Percentiles rank a stretch among this genome's conserved stretches.
Evolutionary conservation across 2,888 invertebrate genomes (phyloP).

Genomic region (Drosophila koepferae): DNA sequence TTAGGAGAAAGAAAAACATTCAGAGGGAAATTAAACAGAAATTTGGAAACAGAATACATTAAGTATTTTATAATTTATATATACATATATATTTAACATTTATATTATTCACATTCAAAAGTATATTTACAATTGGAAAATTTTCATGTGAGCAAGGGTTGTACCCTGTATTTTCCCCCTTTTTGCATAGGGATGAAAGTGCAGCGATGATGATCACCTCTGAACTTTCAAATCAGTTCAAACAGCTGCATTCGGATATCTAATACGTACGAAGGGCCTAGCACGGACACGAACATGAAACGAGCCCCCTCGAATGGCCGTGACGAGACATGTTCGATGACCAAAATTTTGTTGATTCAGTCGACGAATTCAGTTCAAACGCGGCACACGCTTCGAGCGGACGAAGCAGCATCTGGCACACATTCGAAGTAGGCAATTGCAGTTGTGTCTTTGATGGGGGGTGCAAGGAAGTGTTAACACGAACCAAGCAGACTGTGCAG

Average conservation of each 20-base stretch:
- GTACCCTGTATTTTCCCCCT: no score
- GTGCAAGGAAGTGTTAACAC: conserved; percentile 23
- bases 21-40: no score
- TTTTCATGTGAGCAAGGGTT: no score
- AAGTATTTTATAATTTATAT: no score
- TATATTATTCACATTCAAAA: not conserved
- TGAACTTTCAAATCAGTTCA: not conserved
- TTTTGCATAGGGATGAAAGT: not conserved
- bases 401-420: conserved; percentile 25
- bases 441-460: conserved; percentile 15
- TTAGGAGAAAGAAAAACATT: no score
- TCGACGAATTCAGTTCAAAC: conserved; percentile 65
- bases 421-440: conserved; percentile 18
- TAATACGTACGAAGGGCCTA: not conserved
- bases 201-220: not conserved
- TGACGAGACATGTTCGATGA: conserved; percentile 28
- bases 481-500: not conserved
- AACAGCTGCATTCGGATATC: not conserved
- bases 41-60: no score
- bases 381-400: conserved; percentile 64
- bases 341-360: conserved; percentile 48
- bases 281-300: not conserved
- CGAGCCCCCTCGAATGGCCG: conserved; percentile 1
- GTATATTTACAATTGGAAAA: not conserved
- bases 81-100: not conserved